These are phyloP conservation scores for Avahi laniger DNA, from an alignment of 2,797 vertebrate genomes.

Conservation along the genomic window DNA sequence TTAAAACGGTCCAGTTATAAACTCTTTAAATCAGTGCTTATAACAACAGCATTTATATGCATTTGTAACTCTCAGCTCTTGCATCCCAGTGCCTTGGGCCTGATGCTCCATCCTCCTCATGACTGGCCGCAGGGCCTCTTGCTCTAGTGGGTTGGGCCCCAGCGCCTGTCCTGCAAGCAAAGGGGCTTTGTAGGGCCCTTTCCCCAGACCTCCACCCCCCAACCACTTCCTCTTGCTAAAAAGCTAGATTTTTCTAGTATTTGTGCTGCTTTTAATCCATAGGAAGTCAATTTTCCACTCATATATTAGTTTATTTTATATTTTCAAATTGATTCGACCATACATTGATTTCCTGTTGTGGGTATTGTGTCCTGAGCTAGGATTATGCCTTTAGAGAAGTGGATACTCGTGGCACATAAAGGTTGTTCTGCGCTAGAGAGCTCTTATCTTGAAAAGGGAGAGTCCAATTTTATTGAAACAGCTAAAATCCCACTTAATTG, in stretches of 20 bases:
- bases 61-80: conserved; percentile 43
- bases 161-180: neutral
- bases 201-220: conserved; percentile 56
- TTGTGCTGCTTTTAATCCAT: conserved; percentile 92
- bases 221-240: conserved; percentile 81
- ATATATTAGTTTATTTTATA: conserved; percentile 96
- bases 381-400: conserved; percentile 98
- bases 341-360: conserved; percentile 96
- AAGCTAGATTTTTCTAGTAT: conserved; percentile 85
- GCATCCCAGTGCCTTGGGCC: conserved; percentile 43
- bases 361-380: conserved; percentile 94
- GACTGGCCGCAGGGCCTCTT: neutral
- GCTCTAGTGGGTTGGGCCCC: neutral
- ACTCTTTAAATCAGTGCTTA: neutral
- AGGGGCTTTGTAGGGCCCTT: neutral
- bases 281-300: conserved; percentile 93
- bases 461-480: conserved; percentile 98
- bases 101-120: neutral
- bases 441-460: conserved; percentile 96
- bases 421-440: conserved; percentile 86
- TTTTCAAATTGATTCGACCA: conserved; percentile 95
- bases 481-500: conserved; percentile 99
- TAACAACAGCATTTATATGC: conserved; percentile 58
- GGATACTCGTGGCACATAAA: conserved; percentile 94
- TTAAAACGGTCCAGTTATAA: neutral